Evolutionary conservation across 2,113 vertebrate species (phyloP).

Genomic region (Phalacrocorax aristotelis): DNA sequence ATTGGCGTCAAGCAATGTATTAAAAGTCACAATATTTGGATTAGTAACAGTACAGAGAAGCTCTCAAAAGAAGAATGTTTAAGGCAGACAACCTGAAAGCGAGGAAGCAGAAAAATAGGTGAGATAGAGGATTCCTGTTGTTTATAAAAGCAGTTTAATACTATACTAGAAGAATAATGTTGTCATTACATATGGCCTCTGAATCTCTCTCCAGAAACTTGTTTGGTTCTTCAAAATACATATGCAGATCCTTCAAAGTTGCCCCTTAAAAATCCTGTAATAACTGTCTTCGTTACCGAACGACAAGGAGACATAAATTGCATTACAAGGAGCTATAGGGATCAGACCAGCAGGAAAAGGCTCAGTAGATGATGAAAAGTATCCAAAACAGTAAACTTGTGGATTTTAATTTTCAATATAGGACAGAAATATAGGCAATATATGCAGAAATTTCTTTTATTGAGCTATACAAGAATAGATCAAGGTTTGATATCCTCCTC

Average conservation of each 20-base stretch:
- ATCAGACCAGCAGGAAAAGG: background rate
- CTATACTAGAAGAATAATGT: background rate
- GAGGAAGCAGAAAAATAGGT: background rate
- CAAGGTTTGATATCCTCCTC: background rate
- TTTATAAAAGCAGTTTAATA: background rate
- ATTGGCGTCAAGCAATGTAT: rapidly evolving
- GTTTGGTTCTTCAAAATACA: background rate
- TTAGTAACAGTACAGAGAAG: background rate
- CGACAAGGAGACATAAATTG: background rate
- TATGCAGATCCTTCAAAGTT: background rate
- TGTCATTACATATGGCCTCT: background rate
- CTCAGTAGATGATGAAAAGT: background rate
- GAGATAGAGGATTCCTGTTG: background rate
- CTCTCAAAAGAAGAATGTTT: background rate
- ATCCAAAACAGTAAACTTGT: background rate
- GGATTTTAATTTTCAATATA: background rate
- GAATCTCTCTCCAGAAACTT: background rate
- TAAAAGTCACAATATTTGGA: background rate
- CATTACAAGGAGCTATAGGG: background rate
- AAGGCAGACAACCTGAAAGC: background rate
- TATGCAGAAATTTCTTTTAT: background rate
- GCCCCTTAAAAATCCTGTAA: background rate
- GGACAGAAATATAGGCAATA: background rate
- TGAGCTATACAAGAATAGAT: background rate
- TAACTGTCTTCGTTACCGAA: background rate